phyloP scores from a whole-genome alignment of 2,113 vertebrate genomes.

The Thunnus thynnus region DNA sequence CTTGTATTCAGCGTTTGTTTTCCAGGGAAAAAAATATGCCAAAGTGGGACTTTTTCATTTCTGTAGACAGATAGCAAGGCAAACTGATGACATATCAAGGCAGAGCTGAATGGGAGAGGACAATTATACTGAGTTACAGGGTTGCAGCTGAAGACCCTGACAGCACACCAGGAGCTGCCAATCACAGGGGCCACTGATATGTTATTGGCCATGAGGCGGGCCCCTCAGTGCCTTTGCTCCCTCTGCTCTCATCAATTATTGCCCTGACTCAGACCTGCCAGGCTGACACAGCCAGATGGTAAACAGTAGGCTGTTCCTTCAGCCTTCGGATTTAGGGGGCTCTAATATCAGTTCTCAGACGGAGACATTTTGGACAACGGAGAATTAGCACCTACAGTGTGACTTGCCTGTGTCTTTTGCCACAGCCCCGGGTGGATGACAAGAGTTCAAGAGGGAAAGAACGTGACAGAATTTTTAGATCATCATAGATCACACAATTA shows the following conservation, averaged over 20 bases:
- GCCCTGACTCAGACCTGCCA: conserved; percentile 43
- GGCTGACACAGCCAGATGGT: conserved; percentile 70
- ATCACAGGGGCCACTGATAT: conserved; percentile 59
- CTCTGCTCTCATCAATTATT: conserved; percentile 75
- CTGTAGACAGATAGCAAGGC: background rate
- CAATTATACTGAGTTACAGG: conserved; percentile 53
- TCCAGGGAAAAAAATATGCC: background rate
- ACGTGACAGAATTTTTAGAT: background rate
- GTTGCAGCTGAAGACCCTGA: conserved; percentile 54
- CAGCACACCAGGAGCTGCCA: conserved; percentile 60
- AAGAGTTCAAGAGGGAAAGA: conserved; percentile 19
- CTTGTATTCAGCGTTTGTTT: conserved; percentile 12
- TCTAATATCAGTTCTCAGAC: conserved; percentile 70
- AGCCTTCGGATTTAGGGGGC: conserved; percentile 44
- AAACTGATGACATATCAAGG: background rate
- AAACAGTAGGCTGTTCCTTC: conserved; percentile 64
- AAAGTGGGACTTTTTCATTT: conserved; percentile 23
- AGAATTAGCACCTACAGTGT: conserved; percentile 54
- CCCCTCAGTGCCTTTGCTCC: conserved; percentile 47
- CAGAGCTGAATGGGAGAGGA: conserved; percentile 17
- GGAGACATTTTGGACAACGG: conserved; percentile 64
- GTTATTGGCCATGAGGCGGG: conserved; percentile 56
- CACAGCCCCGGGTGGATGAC: background rate
- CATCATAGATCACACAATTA: background rate
- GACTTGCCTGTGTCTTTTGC: conserved; percentile 17